phyloP scores from a whole-genome alignment of 2,888 invertebrate genomes.

The Amblyjoppa proteus region DNA sequence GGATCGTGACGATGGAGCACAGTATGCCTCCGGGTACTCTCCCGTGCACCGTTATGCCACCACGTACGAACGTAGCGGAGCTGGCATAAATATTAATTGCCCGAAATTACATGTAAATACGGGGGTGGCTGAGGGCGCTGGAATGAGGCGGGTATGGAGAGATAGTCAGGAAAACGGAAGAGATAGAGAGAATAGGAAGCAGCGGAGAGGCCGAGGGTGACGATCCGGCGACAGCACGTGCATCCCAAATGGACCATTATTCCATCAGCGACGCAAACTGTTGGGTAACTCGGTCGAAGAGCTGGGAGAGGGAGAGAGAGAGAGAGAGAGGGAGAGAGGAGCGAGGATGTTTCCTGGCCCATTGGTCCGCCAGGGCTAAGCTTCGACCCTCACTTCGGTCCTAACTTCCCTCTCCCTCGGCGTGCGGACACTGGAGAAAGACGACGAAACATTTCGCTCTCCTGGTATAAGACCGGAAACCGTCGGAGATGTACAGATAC shows the following conservation, averaged over 20 bases:
- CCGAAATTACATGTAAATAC: conserved; percentile 83
- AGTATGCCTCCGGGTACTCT: conserved; percentile 42
- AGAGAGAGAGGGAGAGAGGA: too few relatives aligned
- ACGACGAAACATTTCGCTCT: conserved; percentile 33
- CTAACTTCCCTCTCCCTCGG: too few relatives aligned
- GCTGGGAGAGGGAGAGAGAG: conserved; percentile 60
- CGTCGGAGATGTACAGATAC: conserved; percentile 16
- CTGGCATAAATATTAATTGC: conserved; percentile 83
- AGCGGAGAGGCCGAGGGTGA: conserved; percentile 53
- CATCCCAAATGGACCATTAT: conserved; percentile 84
- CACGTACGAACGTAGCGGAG: conserved; percentile 70
- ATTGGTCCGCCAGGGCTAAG: conserved; percentile 7
- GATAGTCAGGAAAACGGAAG: conserved; percentile 25
- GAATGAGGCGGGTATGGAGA: conserved; percentile 3
- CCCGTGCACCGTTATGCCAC: conserved; percentile 32
- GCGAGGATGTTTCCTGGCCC: conserved; percentile 55
- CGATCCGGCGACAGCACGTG: conserved; percentile 80
- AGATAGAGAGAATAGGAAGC: conserved; percentile 36
- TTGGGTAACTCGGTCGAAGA: conserved; percentile 81
- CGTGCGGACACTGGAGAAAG: conserved; percentile 32
- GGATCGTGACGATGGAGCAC: conserved; percentile 48
- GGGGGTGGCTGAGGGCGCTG: conserved; percentile 72
- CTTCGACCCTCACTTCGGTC: conserved; percentile 44
- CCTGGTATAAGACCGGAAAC: conserved; percentile 19
- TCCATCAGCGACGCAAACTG: conserved; percentile 83